Base-by-base conservation (phyloP, 1,140 invertebrate genomes). In the Drosophila persimilis region DNA sequence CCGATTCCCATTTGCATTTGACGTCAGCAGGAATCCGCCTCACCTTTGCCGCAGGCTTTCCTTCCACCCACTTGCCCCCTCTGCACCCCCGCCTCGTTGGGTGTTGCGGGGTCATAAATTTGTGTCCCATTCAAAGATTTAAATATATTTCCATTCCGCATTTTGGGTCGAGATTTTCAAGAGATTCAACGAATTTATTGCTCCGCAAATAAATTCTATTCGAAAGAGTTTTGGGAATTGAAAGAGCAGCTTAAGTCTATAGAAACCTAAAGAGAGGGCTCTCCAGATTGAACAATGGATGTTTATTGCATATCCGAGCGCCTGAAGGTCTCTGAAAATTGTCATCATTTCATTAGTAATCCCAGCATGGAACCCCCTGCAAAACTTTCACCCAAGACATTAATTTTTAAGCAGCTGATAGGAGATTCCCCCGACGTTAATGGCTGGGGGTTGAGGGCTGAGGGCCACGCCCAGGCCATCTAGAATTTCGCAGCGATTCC, bases 71-170 rank as follows among this genome's bases (percentile, higher is more conserved):
- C 35, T 62, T 6, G 11, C 48, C n/a, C 17, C 13, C 11, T 15
- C 8, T 20, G 22, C 62, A 60, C 22, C 58, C 45, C 26, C 2
- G 24, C 24, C 24, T 0, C 24, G 4, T 31, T 31, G 31, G 31
- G 31, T 31, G 26, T 39, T 22, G 45, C 53, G 43, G 51, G 65
- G 52, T 39, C 73, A 85, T 77, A 86, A 80, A 86, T 86, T 86
- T 48, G 11, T 64, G 73, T 62, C 66, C 61, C 65, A 79, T 75
- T 71, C 64, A 78, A 63, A 64, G 57, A 66, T 83, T 83, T 83
- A 84, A 83, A 79, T 84, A 62, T 74, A 83, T 84, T 83, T 83
- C 45, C 78, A 73, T 78, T 61, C 46, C 41, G 57, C 20, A 76
- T 57, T 57, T 31, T 2, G 41, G 59, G 29, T 24, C 71, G 53